Evolutionary conservation across 2,113 vertebrate species (phyloP).

Genomic region (Dipodomys stephensi): DNA sequence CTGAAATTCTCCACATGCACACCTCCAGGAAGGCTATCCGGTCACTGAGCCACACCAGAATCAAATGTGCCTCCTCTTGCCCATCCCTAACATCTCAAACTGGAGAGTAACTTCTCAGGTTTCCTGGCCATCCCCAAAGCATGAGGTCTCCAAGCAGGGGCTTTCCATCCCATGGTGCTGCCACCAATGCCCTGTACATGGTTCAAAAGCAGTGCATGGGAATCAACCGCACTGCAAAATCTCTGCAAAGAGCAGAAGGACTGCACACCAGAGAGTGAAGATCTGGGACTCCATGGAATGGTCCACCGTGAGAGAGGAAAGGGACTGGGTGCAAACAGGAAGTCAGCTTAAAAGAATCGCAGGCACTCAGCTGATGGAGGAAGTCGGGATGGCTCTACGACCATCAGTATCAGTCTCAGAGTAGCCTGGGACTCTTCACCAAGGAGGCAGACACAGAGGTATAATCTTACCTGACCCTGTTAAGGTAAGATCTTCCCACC

Average conservation of each 20-base stretch:
- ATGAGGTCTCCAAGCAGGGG: background rate
- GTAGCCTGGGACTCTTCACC: background rate
- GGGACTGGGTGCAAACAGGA: background rate
- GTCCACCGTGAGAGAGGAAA: background rate
- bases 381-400: background rate
- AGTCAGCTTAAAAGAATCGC: too few relatives aligned
- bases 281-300: background rate
- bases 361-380: background rate
- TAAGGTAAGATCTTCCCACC: background rate
- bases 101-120: background rate
- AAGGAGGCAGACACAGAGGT: too few relatives aligned
- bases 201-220: background rate
- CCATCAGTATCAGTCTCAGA: rapidly evolving
- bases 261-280: background rate
- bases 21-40: slow-evolving; percentile 24
- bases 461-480: too few relatives aligned
- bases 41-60: background rate
- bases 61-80: background rate
- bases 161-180: rapidly evolving
- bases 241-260: background rate
- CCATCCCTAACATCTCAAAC: background rate
- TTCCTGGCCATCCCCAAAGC: background rate
- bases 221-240: background rate
- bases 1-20: too few relatives aligned
- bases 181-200: background rate